These are phyloP conservation scores for Calephelis perditalis DNA, from an alignment of 2,888 invertebrate genomes.

Conservation along the genomic window DNA sequence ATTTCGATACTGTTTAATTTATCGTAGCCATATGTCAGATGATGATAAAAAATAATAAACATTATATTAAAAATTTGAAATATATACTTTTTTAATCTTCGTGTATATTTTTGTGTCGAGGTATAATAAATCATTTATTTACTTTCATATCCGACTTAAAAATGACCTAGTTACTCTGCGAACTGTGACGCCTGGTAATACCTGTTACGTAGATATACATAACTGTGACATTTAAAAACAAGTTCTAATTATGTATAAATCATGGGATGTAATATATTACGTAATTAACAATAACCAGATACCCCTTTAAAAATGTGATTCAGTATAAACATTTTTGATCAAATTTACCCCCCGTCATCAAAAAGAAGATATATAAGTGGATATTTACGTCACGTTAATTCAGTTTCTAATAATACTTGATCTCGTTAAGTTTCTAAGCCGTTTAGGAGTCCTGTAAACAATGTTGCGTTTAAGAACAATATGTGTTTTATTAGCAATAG, in stretches of 20 bases:
- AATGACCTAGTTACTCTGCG: background rate
- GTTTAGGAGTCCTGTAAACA: background rate
- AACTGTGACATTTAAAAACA: background rate
- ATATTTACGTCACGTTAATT: background rate
- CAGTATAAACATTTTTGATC: background rate
- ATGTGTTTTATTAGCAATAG: background rate
- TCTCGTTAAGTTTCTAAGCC: background rate
- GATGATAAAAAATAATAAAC: too few relatives aligned
- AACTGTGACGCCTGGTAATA: background rate
- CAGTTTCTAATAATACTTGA: background rate
- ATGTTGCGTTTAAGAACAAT: background rate
- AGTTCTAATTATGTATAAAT: background rate
- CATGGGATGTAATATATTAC: background rate
- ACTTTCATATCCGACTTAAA: conserved; percentile 7
- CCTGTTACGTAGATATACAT: background rate
- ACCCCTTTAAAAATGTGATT: too few relatives aligned
- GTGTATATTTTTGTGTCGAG: background rate
- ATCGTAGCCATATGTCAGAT: too few relatives aligned
- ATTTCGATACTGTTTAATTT: too few relatives aligned
- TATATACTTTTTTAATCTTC: too few relatives aligned
- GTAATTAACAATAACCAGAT: background rate
- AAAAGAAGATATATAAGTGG: background rate
- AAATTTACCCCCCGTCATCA: background rate
- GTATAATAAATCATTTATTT: background rate
- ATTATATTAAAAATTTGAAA: too few relatives aligned